These are phyloP conservation scores for Parasteatoda tepidariorum DNA, from an alignment of 1,140 invertebrate genomes.

Conservation along the genomic window DNA sequence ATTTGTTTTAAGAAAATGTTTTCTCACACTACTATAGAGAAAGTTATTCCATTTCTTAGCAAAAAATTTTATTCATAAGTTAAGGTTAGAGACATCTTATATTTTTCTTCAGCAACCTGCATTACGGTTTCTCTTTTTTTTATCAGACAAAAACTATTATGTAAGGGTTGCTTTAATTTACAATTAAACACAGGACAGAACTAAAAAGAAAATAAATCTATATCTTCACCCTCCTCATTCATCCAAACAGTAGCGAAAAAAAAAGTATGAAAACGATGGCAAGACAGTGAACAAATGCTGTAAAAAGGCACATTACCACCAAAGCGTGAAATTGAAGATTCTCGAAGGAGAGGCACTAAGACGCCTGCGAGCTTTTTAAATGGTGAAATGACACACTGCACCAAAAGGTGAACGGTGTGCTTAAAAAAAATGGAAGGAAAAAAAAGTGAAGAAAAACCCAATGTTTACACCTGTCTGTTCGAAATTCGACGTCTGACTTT, in stretches of 20 bases:
- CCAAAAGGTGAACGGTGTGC: not conserved
- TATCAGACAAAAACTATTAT: too few species aligned
- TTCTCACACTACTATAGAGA: too few species aligned
- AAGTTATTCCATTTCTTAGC: too few species aligned
- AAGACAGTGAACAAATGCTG: not conserved
- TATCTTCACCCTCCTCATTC: too few species aligned
- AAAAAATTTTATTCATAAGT: too few species aligned
- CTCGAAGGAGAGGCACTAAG: not conserved
- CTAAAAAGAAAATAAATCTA: not conserved
- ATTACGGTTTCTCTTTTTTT: too few species aligned
- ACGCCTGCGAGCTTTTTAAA: slow-evolving; percentile 18
- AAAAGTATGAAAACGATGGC: not conserved
- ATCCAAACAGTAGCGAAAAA: too few species aligned
- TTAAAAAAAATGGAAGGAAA: slow-evolving; percentile 6
- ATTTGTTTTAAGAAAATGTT: too few species aligned
- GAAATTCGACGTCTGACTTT: slow-evolving; percentile 28
- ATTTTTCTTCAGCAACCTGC: too few species aligned
- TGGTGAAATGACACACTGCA: slow-evolving; percentile 46
- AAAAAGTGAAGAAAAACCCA: not conserved
- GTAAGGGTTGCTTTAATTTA: too few species aligned
- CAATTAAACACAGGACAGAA: not conserved
- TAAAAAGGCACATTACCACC: slow-evolving; percentile 34
- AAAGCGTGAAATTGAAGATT: slow-evolving; percentile 59
- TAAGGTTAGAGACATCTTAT: too few species aligned
- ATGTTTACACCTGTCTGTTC: slow-evolving; percentile 57